Evolutionary conservation across 2,888 invertebrate species (phyloP).

Genomic region (Ennomos fuscantarius): DNA sequence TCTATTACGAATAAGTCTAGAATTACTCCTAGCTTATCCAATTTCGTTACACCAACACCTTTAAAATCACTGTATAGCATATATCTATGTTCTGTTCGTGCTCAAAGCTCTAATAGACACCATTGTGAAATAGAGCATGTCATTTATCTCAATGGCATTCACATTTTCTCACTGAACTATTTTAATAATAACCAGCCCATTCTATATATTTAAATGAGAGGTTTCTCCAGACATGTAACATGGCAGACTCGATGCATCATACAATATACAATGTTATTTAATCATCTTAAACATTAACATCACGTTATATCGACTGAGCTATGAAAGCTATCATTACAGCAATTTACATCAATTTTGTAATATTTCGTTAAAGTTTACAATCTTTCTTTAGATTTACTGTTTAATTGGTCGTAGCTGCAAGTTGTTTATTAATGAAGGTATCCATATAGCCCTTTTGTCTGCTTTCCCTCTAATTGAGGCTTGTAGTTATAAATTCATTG

Average conservation of each 20-base stretch:
- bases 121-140: slow-evolving; percentile 40
- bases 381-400: slow-evolving; percentile 42
- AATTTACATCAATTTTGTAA: slow-evolving; percentile 42
- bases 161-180: slow-evolving; percentile 32
- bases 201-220: slow-evolving; percentile 22
- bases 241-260: slow-evolving; percentile 20
- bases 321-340: slow-evolving; percentile 32
- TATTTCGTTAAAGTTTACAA: slow-evolving; percentile 40
- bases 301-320: slow-evolving; percentile 21
- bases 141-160: slow-evolving; percentile 34
- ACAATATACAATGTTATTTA: slow-evolving; percentile 36
- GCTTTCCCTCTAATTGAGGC: slow-evolving; percentile 81
- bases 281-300: slow-evolving; percentile 29
- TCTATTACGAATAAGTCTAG: slow-evolving; percentile 36
- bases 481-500: slow-evolving; percentile 79
- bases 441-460: slow-evolving; percentile 60
- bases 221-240: slow-evolving; percentile 19
- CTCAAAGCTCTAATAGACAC: slow-evolving; percentile 26
- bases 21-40: slow-evolving; percentile 46
- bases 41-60: slow-evolving; percentile 44
- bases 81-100: slow-evolving; percentile 29
- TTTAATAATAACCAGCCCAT: slow-evolving; percentile 26
- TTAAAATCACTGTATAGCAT: slow-evolving; percentile 31
- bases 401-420: slow-evolving; percentile 46
- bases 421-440: slow-evolving; percentile 47